Percentiles rank a stretch among this genome's conserved stretches.
Conservation (phyloP, 2,888 invertebrate genomes). For the Hymenopus coronatus region DNA sequence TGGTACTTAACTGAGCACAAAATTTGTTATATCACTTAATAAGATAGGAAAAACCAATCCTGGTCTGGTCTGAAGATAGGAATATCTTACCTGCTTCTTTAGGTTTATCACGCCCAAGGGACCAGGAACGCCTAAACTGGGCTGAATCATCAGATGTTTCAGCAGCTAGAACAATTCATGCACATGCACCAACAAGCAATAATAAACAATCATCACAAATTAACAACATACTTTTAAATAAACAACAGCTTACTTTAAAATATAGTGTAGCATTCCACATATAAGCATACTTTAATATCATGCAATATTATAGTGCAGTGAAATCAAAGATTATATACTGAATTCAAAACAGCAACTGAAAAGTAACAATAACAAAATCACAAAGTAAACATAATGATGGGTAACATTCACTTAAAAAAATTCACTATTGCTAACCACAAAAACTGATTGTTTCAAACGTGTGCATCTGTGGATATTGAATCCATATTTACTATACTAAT, state of each 20-base stretch:
- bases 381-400: neutral
- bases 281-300: neutral
- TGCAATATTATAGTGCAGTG: neutral
- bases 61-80: neutral
- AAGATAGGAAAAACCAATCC: conserved; percentile 13
- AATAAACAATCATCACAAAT: neutral
- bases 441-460: too few species aligned
- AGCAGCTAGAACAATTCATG: conserved; percentile 30
- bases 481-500: too few species aligned
- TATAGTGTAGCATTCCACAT: neutral
- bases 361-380: neutral
- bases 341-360: neutral
- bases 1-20: neutral
- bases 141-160: conserved; percentile 29
- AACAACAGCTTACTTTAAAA: neutral
- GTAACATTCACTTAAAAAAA: too few species aligned
- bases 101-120: conserved; percentile 37
- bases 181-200: conserved; percentile 24
- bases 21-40: neutral
- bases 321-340: conserved; percentile 3
- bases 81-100: conserved; percentile 35
- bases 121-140: conserved; percentile 38
- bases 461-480: too few species aligned
- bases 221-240: neutral
- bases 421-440: too few species aligned